Evolutionary conservation across 2,113 vertebrate species (phyloP).

Genomic region (Neolamprologus variostigma): DNA sequence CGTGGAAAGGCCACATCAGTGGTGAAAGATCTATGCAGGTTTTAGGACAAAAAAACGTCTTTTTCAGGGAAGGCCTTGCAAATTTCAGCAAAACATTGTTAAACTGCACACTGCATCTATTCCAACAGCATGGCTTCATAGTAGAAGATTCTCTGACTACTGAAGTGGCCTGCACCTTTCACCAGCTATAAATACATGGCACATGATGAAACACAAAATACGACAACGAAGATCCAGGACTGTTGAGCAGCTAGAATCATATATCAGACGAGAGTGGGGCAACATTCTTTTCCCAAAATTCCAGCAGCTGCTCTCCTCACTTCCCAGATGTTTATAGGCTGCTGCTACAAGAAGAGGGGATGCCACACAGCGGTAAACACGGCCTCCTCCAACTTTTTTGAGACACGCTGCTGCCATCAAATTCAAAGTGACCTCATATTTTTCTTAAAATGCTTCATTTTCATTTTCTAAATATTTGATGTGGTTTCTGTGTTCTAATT

Average conservation of each 20-base stretch:
- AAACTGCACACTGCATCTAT: neutral
- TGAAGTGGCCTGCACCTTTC: neutral
- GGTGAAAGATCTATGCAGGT: neutral
- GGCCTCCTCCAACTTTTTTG: neutral
- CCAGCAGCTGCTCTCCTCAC: neutral
- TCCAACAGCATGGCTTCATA: neutral
- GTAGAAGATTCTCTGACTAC: neutral
- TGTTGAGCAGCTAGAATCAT: neutral
- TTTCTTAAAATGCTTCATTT: neutral
- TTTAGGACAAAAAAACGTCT: accelerated
- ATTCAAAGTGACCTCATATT: neutral
- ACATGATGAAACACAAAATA: neutral
- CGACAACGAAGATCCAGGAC: neutral
- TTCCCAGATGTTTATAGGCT: neutral
- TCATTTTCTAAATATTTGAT: neutral
- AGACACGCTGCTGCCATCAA: neutral
- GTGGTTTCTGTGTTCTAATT: neutral
- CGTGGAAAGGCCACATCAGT: neutral
- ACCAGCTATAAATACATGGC: neutral
- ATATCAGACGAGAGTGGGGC: neutral
- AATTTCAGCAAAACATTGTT: neutral
- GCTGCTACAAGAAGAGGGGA: neutral
- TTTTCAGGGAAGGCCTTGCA: neutral
- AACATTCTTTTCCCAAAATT: neutral
- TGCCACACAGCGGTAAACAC: neutral